phyloP scores from a whole-genome alignment of 2,113 vertebrate genomes.

The Chaetorhynchus papuensis region DNA sequence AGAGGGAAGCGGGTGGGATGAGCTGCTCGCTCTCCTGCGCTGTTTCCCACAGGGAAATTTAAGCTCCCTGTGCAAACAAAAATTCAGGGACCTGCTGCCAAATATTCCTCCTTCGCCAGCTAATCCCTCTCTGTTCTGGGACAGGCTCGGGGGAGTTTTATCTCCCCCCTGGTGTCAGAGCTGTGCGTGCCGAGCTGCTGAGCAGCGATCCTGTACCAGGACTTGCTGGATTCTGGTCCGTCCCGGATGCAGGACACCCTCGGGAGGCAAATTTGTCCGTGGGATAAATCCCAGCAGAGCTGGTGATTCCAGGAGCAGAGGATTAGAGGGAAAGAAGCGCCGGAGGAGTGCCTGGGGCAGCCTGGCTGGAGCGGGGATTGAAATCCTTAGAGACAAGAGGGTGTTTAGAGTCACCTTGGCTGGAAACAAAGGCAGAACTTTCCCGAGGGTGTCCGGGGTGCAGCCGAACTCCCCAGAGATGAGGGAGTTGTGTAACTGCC shows the following conservation, averaged over 20 bases:
- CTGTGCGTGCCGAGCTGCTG: neutral
- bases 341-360: neutral
- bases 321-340: neutral
- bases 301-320: neutral
- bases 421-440: neutral
- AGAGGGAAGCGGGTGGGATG: rapidly evolving
- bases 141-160: neutral
- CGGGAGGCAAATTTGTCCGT: rapidly evolving
- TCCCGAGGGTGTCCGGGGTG: neutral
- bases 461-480: neutral
- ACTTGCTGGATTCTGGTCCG: neutral
- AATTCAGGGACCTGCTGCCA: neutral
- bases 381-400: neutral
- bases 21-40: neutral
- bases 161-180: neutral
- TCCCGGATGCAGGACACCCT: neutral
- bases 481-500: neutral
- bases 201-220: rapidly evolving
- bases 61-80: neutral
- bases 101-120: neutral
- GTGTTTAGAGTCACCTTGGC: neutral
- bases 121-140: neutral
- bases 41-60: neutral
- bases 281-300: neutral
- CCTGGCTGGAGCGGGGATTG: rapidly evolving